Evolutionary conservation across 2,797 vertebrate genomes (phyloP), one percentile per base, ranked within the genome.

Genomic region (Scolopax rusticola): DNA sequence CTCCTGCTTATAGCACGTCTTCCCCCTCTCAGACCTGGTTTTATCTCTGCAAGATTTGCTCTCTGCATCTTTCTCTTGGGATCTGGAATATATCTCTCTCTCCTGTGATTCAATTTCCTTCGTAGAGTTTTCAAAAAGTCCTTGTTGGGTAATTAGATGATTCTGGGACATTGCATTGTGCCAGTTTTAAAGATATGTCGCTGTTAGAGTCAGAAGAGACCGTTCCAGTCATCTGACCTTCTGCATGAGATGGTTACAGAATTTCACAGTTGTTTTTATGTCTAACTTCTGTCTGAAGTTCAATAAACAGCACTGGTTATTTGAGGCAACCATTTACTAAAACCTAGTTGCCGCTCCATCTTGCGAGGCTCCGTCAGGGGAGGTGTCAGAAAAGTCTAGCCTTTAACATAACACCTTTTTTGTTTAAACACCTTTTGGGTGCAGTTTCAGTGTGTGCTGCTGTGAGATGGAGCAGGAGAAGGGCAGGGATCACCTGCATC

Each of bases 41-140:
- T 96, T 97, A 91, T 89, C 91, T 83, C 74, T 79, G 76, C 40
- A 90, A 76, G 83, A 75, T 88, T 74, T 92, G 71, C 80, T 94
- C 86, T 92, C 30, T 85, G 90, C 90, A 85, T 95, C 81, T 89
- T 84, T 89, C 96, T 94, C 96, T 50, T 80, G 96, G 95, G 96
- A 93, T 97, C 95, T 95, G 90, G 84, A 97, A 96, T 94, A 96
- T 57, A 96, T 96, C 91, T 95, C 36, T 93, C 93, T 91, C 94
- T 96, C 92, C 60, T 74, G 86, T 80, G 91, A 93, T 90, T 96
- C 94, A 84, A 4, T 94, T 95, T 95, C 81, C 47, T 90, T 94
- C 95, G 93, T 57, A 82, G 78, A 94, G 71, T 88, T 95, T 95
- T 97, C 71, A 87, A 4, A 77, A 96, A 97, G 96, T 96, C 95